Conservation (phyloP, 2,797 vertebrate genomes). For the Cyclura pinguis region DNA sequence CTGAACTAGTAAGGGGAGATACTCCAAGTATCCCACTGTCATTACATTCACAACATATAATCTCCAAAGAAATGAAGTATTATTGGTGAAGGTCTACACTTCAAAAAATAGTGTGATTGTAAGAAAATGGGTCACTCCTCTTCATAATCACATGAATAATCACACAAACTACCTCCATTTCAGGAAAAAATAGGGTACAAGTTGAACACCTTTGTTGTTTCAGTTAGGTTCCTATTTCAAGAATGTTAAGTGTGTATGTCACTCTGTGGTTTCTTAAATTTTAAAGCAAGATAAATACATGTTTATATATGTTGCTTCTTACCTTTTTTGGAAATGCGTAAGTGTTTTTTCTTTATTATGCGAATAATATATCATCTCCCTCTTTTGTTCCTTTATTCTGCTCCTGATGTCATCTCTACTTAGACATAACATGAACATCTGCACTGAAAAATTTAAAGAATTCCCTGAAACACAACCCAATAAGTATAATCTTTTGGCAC, state of each 20-base stretch:
- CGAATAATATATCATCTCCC: neutral
- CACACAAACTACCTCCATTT: slow-evolving; percentile 9
- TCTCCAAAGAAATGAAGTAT: neutral
- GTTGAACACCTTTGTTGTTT: neutral
- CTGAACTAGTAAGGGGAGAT: no score
- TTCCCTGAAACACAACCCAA: slow-evolving; percentile 5
- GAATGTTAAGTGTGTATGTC: neutral
- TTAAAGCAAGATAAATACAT: neutral
- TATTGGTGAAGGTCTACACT: neutral
- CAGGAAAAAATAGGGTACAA: slow-evolving; percentile 5
- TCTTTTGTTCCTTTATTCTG: neutral
- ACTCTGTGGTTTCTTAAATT: neutral
- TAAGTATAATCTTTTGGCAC: slow-evolving; percentile 31
- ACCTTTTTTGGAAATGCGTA: neutral
- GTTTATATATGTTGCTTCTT: neutral
- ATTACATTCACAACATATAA: slow-evolving; percentile 6
- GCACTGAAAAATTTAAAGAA: neutral
- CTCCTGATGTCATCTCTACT: neutral
- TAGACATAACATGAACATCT: neutral
- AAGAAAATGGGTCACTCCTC: neutral
- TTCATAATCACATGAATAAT: neutral
- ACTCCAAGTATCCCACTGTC: neutral
- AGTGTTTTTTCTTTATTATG: neutral
- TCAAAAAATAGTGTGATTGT: neutral
- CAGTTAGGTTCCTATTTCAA: slow-evolving; percentile 4